Evolutionary conservation across 2,888 invertebrate species (phyloP), one percentile per base, ranked within the genome.

Genomic region (Pogonocherus hispidulus): DNA sequence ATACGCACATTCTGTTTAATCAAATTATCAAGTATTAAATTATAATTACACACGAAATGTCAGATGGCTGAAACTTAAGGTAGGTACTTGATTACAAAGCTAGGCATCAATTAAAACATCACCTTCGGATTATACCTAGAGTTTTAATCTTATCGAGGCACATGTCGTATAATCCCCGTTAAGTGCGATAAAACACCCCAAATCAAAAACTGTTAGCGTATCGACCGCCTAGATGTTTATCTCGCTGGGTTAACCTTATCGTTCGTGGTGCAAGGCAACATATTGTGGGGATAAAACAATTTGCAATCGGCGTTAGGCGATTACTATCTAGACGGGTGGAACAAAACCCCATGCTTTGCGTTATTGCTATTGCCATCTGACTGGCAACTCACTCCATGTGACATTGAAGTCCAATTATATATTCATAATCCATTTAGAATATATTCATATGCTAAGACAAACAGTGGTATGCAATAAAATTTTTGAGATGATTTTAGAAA

Each of bases 161-260:
- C 46, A 62, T 62, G 51, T 62, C 37, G 46, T 37, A 22, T 62
- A 62, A 62, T 62, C 62, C 47, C 59, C 49, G 62, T 32, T 16
- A 27, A 47, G 27, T 18, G 14, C 46, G 62, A 62, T 62, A 62
- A 62, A 62, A 32, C 49, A 62, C 62, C 62, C 62, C 27, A 62
- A 51, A 62, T 62, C 20, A 46, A 62, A 62, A 62, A 62, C 23
- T 49, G 62, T 46, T 62, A 47, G 62, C 14, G 51, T 62, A 62
- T 62, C 62, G 49, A 62, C 62, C 35, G 35, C 14, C 22, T 51
- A 51, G 62, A 62, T 62, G 62, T 8, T 60, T 60, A 60, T 49
- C 49, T 35, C 20, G 11, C 8, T 16, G 35, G 19, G 54, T 37
- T 37, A 41, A 51, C 37, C 37, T 62, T 51, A 51, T 62, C 37